Conservation (phyloP, 2,888 invertebrate genomes). For the Napeogenes sylphis region DNA sequence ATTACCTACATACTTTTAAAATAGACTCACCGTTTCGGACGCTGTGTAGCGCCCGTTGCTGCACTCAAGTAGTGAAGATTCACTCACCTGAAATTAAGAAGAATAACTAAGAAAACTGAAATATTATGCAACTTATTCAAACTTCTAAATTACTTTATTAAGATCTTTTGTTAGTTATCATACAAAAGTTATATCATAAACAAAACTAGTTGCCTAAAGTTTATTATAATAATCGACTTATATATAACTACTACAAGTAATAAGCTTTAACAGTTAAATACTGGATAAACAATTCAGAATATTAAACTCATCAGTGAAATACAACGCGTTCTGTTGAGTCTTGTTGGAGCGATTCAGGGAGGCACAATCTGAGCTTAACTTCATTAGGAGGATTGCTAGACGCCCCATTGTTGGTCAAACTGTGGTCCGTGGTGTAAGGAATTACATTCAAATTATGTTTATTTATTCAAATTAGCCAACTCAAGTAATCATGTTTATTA, state of each 20-base stretch:
- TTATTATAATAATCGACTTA: too few species aligned
- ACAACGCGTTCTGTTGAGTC: slow-evolving; percentile 41
- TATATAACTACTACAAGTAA: background rate
- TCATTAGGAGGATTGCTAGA: slow-evolving; percentile 74
- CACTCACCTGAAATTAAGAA: slow-evolving; percentile 71
- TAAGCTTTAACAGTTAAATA: slow-evolving; percentile 10
- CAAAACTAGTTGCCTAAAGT: too few species aligned
- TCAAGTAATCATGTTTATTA: background rate
- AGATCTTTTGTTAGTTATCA: background rate
- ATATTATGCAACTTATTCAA: slow-evolving; percentile 4
- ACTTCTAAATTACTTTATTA: background rate
- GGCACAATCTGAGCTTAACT: slow-evolving; percentile 72
- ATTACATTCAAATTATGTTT: slow-evolving; percentile 64
- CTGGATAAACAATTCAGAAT: slow-evolving; percentile 18
- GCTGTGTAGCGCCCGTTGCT: slow-evolving; percentile 76
- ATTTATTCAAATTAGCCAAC: slow-evolving; percentile 6
- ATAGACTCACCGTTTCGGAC: slow-evolving; percentile 73
- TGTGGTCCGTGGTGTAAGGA: slow-evolving; percentile 42
- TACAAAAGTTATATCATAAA: too few species aligned
- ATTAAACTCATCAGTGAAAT: slow-evolving; percentile 30
- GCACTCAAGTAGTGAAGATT: slow-evolving; percentile 78
- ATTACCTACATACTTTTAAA: slow-evolving; percentile 29
- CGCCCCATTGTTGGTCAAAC: slow-evolving; percentile 68
- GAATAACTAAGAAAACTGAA: slow-evolving; percentile 22
- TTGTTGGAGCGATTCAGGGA: slow-evolving; percentile 50